Evolutionary conservation across 1,140 invertebrate genomes (phyloP).

Genomic region (Platyscapa corneri): DNA sequence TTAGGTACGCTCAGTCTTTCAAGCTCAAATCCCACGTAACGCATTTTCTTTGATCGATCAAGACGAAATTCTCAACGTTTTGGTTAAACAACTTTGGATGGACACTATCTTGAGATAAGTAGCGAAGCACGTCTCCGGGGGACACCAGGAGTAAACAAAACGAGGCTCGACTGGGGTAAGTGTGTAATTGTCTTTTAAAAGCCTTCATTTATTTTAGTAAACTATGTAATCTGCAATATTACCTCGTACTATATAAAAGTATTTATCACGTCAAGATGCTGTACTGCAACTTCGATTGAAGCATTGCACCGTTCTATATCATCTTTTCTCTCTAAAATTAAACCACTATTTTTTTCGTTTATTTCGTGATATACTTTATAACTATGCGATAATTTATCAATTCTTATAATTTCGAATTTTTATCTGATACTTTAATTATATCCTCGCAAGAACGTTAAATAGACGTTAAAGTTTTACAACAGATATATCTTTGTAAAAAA

Average conservation of each 20-base stretch:
- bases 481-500: background rate
- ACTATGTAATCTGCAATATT: background rate
- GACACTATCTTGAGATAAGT: slow-evolving; percentile 37
- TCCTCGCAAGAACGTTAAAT: background rate
- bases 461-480: background rate
- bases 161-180: slow-evolving; percentile 33
- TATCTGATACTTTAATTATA: background rate
- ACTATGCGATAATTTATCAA: background rate
- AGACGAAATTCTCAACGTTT: background rate
- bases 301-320: too few species aligned
- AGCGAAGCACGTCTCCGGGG: slow-evolving; percentile 17
- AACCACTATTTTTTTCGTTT: background rate
- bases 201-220: background rate
- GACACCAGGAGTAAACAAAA: slow-evolving; percentile 3
- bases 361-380: background rate
- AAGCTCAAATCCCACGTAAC: background rate
- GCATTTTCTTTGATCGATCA: background rate
- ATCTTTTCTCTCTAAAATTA: background rate
- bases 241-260: background rate
- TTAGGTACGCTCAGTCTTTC: background rate
- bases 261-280: slow-evolving; percentile 1
- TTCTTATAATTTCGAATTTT: background rate
- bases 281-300: background rate
- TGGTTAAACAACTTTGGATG: slow-evolving; percentile 28
- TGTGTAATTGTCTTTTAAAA: background rate